phyloP scores from a whole-genome alignment of 2,888 invertebrate genomes.

The Polyploca ridens region DNA sequence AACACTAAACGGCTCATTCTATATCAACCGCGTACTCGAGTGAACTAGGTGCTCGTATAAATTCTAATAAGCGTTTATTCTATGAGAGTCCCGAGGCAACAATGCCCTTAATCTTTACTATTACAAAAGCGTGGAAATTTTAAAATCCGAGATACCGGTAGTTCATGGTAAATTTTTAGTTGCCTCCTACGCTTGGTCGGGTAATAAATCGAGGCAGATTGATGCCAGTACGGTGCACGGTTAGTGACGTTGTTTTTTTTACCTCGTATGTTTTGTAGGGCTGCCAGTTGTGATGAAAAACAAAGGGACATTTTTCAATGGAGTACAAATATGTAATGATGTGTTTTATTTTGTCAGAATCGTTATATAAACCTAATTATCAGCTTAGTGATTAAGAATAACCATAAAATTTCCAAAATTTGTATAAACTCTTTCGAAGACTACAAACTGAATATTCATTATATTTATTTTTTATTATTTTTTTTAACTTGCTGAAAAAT shows the following conservation, averaged over 20 bases:
- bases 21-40: conserved; percentile 60
- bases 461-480: too few relatives aligned
- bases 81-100: conserved; percentile 73
- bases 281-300: neutral
- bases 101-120: conserved; percentile 76
- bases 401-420: neutral
- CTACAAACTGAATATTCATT: too few relatives aligned
- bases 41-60: conserved; percentile 59
- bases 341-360: neutral
- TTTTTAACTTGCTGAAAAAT: too few relatives aligned
- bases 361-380: neutral
- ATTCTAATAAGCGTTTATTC: conserved; percentile 77
- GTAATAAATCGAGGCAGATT: conserved; percentile 69
- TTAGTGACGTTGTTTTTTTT: conserved; percentile 29
- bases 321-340: neutral
- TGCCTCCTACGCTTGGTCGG: conserved; percentile 72
- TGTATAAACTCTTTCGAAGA: too few relatives aligned
- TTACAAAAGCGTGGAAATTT: conserved; percentile 74
- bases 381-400: neutral
- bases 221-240: conserved; percentile 47
- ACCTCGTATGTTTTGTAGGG: neutral
- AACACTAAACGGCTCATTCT: conserved; percentile 44
- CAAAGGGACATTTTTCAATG: neutral
- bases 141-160: conserved; percentile 67
- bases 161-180: conserved; percentile 76